phyloP scores from a whole-genome alignment of 2,797 vertebrate species.

The Brachyrhaphis roseni region DNA sequence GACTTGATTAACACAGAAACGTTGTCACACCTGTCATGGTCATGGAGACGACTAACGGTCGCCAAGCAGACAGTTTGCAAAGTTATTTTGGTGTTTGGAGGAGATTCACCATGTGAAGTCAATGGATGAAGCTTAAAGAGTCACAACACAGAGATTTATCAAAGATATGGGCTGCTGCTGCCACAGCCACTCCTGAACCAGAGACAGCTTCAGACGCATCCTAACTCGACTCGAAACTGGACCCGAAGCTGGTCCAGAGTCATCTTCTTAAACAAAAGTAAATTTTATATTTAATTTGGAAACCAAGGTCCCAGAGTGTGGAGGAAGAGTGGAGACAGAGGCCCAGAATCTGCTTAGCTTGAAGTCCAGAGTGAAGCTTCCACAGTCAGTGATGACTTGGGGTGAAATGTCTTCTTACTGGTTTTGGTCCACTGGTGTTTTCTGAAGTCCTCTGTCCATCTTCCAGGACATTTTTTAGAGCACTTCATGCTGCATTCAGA shows the following conservation, averaged over 20 bases:
- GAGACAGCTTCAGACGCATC: not conserved
- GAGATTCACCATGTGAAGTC: not conserved
- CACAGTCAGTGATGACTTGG: not conserved
- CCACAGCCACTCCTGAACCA: not conserved
- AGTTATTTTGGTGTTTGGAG: not conserved
- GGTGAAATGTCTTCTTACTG: not conserved
- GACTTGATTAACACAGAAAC: not conserved
- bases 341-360: not conserved
- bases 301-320: not conserved
- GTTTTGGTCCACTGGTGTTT: not conserved
- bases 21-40: not conserved
- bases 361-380: not conserved
- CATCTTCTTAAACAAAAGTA: not conserved
- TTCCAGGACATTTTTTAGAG: not conserved
- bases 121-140: not conserved
- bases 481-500: not conserved
- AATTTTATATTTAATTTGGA: not conserved
- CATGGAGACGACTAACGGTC: not conserved
- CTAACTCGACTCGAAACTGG: not conserved
- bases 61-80: not conserved
- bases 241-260: not conserved
- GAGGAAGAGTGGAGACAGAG: not conserved
- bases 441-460: not conserved
- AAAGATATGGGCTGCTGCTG: not conserved
- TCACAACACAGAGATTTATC: not conserved